A percentile compares a stretch with the other conserved stretches of the same genome.
Conservation (phyloP, 53 echinoderm and acorn worm genomes). For the Temnopleurus reevesii region DNA sequence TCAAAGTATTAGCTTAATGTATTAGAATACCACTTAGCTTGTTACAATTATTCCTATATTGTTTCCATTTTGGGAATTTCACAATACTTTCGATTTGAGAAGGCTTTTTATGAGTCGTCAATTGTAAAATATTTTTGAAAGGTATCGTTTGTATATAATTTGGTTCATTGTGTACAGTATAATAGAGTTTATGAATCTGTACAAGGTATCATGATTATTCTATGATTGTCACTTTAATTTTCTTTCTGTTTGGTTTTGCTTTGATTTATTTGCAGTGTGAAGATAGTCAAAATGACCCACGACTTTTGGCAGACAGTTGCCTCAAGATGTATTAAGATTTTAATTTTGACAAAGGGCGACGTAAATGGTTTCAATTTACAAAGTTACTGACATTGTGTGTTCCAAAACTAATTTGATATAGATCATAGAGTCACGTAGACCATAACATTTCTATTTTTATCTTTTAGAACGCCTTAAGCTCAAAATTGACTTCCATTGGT, state of each 20-base stretch:
- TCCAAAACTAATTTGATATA: background rate
- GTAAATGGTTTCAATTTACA: no score
- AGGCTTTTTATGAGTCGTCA: background rate
- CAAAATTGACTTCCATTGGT: no score
- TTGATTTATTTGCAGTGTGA: background rate
- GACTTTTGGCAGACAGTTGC: no score
- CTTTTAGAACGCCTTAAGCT: no score
- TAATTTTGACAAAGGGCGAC: no score
- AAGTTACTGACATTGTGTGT: no score
- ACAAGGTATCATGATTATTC: background rate
- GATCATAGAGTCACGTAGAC: no score
- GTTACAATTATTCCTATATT: background rate
- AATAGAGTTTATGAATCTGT: conserved; percentile 29
- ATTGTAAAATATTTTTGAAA: background rate
- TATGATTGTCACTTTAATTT: background rate
- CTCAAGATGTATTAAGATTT: no score
- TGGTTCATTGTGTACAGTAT: conserved; percentile 29
- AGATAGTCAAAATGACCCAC: no score
- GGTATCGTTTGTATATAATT: conserved; percentile 42
- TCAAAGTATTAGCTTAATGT: no score
- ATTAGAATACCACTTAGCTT: background rate
- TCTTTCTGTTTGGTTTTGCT: background rate
- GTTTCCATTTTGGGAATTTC: background rate
- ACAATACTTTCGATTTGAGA: background rate
- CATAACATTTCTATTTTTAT: no score